phyloP scores from a whole-genome alignment of 2,113 vertebrate genomes.

The Dipodomys merriami region DNA sequence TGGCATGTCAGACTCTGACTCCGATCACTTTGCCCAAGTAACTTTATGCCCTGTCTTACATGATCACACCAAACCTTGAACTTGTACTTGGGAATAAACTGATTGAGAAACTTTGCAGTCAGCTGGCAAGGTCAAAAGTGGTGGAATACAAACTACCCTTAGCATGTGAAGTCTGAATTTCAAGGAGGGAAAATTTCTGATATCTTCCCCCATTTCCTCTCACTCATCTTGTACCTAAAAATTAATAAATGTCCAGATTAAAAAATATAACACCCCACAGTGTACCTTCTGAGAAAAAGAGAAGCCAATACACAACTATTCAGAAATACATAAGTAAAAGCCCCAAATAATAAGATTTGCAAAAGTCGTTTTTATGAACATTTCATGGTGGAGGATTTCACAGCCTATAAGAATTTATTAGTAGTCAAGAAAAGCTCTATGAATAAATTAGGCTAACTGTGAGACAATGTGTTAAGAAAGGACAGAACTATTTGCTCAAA shows the following conservation, averaged over 20 bases:
- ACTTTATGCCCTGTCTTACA: background rate
- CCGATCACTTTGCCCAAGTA: background rate
- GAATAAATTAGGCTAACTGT: constrained; percentile 49
- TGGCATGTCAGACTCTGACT: background rate
- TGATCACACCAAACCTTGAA: background rate
- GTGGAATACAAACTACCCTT: background rate
- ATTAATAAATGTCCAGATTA: background rate
- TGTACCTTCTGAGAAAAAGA: constrained; percentile 6
- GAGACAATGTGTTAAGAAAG: constrained; percentile 27
- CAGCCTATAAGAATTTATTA: constrained; percentile 24
- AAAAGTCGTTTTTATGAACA: constrained; percentile 36
- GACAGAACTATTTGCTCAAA: constrained; percentile 45
- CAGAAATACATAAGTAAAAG: constrained; percentile 22
- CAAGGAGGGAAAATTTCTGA: background rate
- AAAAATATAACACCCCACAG: background rate
- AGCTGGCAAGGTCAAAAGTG: background rate
- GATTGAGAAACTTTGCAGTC: background rate
- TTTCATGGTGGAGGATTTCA: background rate
- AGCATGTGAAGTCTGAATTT: background rate
- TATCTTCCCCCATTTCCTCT: background rate
- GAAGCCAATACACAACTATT: background rate
- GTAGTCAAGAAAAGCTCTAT: background rate
- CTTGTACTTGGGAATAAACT: background rate
- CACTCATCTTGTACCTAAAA: background rate
- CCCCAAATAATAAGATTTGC: background rate